A percentile compares a stretch with the other conserved stretches of the same genome.
Evolutionary conservation across 2,113 vertebrate species (phyloP).

Genomic region (Malurus cyaneus): DNA sequence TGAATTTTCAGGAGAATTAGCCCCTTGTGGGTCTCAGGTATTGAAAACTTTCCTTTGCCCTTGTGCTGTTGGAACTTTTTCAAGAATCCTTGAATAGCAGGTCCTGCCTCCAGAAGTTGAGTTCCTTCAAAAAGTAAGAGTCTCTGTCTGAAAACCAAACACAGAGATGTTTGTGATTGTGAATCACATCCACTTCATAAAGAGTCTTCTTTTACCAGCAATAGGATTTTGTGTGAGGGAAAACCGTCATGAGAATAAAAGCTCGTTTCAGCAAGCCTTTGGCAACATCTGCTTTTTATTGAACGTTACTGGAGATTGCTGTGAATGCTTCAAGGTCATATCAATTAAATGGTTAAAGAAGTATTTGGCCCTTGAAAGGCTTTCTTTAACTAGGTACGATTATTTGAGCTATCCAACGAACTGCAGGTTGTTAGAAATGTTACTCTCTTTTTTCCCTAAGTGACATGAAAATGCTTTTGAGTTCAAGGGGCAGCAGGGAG

Average conservation of each 20-base stretch:
- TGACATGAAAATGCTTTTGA: conserved; percentile 69
- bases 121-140: not conserved
- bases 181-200: conserved; percentile 4
- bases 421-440: conserved; percentile 62
- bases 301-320: conserved; percentile 62
- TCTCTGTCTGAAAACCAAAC: not conserved
- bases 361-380: conserved; percentile 63
- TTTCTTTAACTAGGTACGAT: conserved; percentile 55
- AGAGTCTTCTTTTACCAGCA: not conserved
- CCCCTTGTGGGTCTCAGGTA: not conserved
- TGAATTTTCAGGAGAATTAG: not conserved
- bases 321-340: conserved; percentile 73
- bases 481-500: conserved; percentile 66
- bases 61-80: not conserved
- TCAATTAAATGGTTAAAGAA: conserved; percentile 71
- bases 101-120: not conserved
- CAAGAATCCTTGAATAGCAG: not conserved
- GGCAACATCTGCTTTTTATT: conserved; percentile 83
- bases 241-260: conserved; percentile 46
- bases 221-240: conserved; percentile 23
- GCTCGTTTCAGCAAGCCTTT: conserved; percentile 32
- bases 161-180: not conserved
- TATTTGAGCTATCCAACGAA: conserved; percentile 37
- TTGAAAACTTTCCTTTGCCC: not conserved
- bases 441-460: conserved; percentile 29